Base-by-base conservation (phyloP, 2,797 vertebrate genomes). In the Oreochromis grahami region DNA sequence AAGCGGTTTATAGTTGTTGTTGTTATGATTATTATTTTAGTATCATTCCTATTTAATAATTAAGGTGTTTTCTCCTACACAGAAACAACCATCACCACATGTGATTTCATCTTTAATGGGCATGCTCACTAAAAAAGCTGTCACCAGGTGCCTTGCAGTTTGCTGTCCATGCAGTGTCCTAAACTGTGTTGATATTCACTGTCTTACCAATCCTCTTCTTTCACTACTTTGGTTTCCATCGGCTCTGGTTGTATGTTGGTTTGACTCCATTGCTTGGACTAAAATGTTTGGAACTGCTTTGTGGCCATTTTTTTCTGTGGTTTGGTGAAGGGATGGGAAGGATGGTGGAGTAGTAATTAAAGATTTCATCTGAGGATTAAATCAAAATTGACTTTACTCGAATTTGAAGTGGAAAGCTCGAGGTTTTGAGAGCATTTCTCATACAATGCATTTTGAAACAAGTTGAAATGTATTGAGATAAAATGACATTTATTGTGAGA, bases 101-200 rank as follows among this genome's bases (percentile, higher is more conserved):
- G 90, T 93, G 91, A 90, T 93, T 84, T 88, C 93, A 93, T 95
- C 90, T 91, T 88, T 94, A 90, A 90, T 93, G 86, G 90, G 94
- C 96, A 96, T 96, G 96, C 91, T 94, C 94, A 93, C 91, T 90
- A 88, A 88, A 92, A 91, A 90, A 82, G 86, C 89, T 91, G 88
- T 94, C 88, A 92, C 91, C 86, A 89, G 93, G 93, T 95, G 91
- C 90, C 92, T 94, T 95, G 94, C 92, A 88, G 92, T 94, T 88
- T 92, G 82, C 80, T 26, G 90, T 91, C 92, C 89, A 89, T 93
- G 82, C 87, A 88, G 87, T 94, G 91, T 95, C 88, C 87, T 89
- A 52, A 91, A 83, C 84, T 81, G 81, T 93, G 76, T 90, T 85
- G 29, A 90, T 87, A 65, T 15, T 83, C 93, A 91, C 83, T 87